Base-by-base conservation (phyloP, 2,113 vertebrate genomes). In the Panthera leo region DNA sequence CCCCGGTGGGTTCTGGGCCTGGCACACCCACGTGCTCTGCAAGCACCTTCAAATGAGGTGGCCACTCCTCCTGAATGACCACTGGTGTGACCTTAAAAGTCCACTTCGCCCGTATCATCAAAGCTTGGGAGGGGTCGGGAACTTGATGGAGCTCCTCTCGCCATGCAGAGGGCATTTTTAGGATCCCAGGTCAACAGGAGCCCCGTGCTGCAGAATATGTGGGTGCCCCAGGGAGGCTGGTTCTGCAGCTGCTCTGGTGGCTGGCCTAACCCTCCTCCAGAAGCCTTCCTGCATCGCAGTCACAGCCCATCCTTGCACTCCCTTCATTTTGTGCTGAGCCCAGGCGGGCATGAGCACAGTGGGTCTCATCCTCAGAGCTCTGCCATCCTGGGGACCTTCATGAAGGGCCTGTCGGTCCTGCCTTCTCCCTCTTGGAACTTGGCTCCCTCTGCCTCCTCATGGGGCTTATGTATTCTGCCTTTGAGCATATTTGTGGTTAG, bases 401-500 rank as follows among this genome's bases (percentile, higher is more conserved):
- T 12, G 31, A 76, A 58, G 45, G 34, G 25, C 61, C 42, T 85
- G 36, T 7, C 3, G 2, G 39, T 16, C 39, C 25, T 73, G 39
- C 25, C 86, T 13, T 34, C 73, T 92, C 21, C 61, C 68, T 16
- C 6, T 25, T 73, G 61, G 11, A 29, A 39, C 79, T 80, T 6
- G 11, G 27, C 39, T 90, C 16, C 51, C 45, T 93, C 76, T 70
- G 16, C 53, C 55, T 51, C n/a, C 39, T 70, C 29, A 34, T 36
- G 45, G 48, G 23, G 58, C 84, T 73, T 73, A 42, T 45, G 14
- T 31, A 23, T 80, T 73, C 51, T 90, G 85, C 71, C 91, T 91
- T 45, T 73, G 34, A 68, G 71, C 53, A 82, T 48, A 86, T 78
- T 85, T 90, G 80, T 80, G 85, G 34, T 94, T 94, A 68, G 87